Evolutionary conservation across 2,113 vertebrate species (phyloP).

Genomic region (Neodontobutis hainanensis): DNA sequence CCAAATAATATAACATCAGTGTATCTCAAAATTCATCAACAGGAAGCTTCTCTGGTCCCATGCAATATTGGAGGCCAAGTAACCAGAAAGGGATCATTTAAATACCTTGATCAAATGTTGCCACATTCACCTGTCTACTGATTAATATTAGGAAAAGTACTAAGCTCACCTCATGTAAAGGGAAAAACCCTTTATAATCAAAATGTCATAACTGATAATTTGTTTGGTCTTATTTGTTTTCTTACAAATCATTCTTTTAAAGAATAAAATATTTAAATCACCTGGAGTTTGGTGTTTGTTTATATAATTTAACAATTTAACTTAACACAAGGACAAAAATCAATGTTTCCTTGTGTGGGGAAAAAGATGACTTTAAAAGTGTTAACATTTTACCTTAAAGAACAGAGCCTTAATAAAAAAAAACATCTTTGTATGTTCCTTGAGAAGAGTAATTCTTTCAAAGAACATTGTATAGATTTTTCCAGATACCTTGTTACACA

Average conservation of each 20-base stretch:
- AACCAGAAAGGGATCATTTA: slow-evolving; percentile 52
- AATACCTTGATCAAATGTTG: slow-evolving; percentile 54
- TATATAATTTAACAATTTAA: not conserved
- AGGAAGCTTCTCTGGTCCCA: slow-evolving; percentile 49
- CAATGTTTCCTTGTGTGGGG: too few species aligned
- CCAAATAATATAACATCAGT: slow-evolving; percentile 64
- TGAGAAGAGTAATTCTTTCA: too few species aligned
- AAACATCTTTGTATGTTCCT: too few species aligned
- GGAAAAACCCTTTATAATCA: slow-evolving; percentile 58
- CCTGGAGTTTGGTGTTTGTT: slow-evolving; percentile 9
- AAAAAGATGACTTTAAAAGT: too few species aligned
- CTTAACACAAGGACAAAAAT: too few species aligned
- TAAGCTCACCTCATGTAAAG: slow-evolving; percentile 67
- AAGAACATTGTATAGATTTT: too few species aligned
- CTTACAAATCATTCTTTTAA: slow-evolving; percentile 76
- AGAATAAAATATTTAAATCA: slow-evolving; percentile 78
- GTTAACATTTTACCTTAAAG: too few species aligned
- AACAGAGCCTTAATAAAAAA: too few species aligned
- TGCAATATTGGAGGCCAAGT: slow-evolving; percentile 13
- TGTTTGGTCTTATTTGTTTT: slow-evolving; percentile 75
- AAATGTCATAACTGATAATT: slow-evolving; percentile 55
- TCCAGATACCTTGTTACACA: too few species aligned
- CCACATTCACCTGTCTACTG: slow-evolving; percentile 71
- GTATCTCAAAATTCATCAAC: slow-evolving; percentile 44
- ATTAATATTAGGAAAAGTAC: slow-evolving; percentile 71